A percentile compares a stretch with the other conserved stretches of the same genome.
phyloP scores from a whole-genome alignment of 2,113 vertebrate species.

The Microcebus jonahi region DNA sequence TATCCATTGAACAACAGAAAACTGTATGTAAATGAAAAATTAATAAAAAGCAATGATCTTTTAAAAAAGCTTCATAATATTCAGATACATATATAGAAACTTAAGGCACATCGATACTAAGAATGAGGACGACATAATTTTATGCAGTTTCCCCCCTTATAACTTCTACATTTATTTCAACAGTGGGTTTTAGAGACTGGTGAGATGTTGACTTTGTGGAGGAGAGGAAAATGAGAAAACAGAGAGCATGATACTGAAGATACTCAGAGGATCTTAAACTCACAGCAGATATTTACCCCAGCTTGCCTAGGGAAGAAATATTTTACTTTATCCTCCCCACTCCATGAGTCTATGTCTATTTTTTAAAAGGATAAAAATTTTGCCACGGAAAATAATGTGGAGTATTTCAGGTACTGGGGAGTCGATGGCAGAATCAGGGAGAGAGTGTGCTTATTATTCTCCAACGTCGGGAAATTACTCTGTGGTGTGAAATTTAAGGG shows the following conservation, averaged over 20 bases:
- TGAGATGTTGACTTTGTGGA: background rate
- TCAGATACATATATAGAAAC: background rate
- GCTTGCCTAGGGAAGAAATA: background rate
- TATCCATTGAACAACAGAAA: background rate
- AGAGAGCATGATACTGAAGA: background rate
- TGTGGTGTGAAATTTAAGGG: background rate
- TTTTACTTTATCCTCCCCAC: background rate
- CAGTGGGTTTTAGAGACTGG: background rate
- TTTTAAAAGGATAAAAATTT: background rate
- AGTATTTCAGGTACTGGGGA: background rate
- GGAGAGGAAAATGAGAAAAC: background rate
- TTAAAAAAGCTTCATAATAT: background rate
- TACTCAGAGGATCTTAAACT: background rate
- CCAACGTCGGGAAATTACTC: background rate
- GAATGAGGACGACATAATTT: background rate
- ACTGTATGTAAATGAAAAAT: background rate
- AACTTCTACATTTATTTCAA: background rate
- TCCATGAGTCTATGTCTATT: background rate
- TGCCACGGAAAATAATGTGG: background rate
- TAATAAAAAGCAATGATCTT: background rate
- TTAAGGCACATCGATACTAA: background rate
- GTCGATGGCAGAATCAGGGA: background rate
- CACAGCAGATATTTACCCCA: rapidly evolving
- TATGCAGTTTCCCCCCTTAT: background rate
- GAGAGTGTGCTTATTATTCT: background rate